These are phyloP conservation scores for Poeciliopsis gracilis DNA, from an alignment of 2,797 vertebrate species.

Conservation along the genomic window DNA sequence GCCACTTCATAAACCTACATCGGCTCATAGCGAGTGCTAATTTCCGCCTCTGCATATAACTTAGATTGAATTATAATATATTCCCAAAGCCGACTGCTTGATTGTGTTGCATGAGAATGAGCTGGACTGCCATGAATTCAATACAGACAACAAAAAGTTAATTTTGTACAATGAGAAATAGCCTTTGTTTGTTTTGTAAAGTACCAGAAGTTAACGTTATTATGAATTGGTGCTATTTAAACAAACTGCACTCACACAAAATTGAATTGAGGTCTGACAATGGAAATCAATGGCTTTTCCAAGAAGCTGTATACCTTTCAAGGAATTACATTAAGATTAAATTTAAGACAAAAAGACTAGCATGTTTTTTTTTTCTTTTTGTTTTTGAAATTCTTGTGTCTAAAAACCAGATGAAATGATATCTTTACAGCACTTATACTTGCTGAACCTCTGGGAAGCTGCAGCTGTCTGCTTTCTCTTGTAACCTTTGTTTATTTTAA, in stretches of 20 bases:
- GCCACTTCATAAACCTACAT: background rate
- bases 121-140: background rate
- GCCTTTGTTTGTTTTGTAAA: background rate
- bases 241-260: background rate
- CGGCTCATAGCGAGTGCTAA: background rate
- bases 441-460: slow-evolving; percentile 23
- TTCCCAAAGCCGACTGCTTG: background rate
- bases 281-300: background rate
- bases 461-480: slow-evolving; percentile 37
- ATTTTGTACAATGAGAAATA: background rate
- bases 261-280: background rate
- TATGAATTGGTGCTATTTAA: background rate
- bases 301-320: background rate
- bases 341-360: background rate
- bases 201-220: background rate
- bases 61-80: background rate
- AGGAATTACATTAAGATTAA: background rate
- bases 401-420: background rate
- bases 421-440: background rate
- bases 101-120: background rate
- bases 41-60: background rate
- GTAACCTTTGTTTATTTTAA: slow-evolving; percentile 66
- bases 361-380: background rate
- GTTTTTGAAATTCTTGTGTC: background rate
- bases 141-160: background rate